A percentile compares a stretch with the other conserved stretches of the same genome.
Conservation (phyloP, 2,888 invertebrate genomes). For the Noctua janthina region DNA sequence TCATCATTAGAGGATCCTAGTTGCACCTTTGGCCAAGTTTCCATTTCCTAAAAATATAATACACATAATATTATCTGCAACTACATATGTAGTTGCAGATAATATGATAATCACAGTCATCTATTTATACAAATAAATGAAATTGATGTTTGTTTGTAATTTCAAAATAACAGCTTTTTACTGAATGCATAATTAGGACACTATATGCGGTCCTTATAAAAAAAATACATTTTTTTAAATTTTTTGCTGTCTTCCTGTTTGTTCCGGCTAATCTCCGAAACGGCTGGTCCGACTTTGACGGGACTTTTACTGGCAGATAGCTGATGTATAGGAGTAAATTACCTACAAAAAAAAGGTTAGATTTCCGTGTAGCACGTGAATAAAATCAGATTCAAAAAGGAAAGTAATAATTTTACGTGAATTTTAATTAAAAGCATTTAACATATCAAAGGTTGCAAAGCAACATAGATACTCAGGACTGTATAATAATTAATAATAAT, state of each 20-base stretch:
- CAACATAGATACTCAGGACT: not conserved
- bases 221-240: no score
- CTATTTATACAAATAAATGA: not conserved
- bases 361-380: not conserved
- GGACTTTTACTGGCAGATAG: no score
- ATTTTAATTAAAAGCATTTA: not conserved
- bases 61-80: no score
- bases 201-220: no score
- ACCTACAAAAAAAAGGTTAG: no score
- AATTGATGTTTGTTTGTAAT: not conserved
- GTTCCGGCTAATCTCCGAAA: not conserved
- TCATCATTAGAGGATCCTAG: slow-evolving; percentile 8
- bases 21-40: slow-evolving; percentile 2
- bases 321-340: not conserved
- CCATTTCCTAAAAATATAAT: slow-evolving; percentile 2
- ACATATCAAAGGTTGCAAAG: not conserved
- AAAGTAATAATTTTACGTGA: not conserved
- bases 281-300: not conserved
- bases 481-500: no score
- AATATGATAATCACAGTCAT: not conserved
- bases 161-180: not conserved
- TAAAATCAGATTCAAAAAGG: no score
- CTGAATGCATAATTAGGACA: no score
- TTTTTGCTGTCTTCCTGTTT: no score
- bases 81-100: not conserved